Base-by-base conservation (phyloP, 2,797 vertebrate species). In the Pseudocheirus occidentalis region DNA sequence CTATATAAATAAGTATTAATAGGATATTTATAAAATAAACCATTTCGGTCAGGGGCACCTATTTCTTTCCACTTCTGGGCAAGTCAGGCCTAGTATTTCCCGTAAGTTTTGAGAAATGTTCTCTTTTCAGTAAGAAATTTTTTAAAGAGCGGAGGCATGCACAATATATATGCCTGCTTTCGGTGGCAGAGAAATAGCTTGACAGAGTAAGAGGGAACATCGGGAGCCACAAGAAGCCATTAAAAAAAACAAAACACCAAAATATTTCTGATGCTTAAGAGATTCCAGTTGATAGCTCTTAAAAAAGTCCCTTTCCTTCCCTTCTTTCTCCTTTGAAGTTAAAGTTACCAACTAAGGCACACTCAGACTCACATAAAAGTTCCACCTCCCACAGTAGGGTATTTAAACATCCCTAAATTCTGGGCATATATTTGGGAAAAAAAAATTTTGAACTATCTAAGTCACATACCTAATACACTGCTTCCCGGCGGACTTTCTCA, bases 401-500 rank as follows among this genome's bases (percentile, higher is more conserved):
- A 73, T 97, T 97, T 97, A 93, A 97, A 98, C 95, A 24, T 96
- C 91, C 96, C 96, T 94, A 73, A 95, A 96, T 98, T 97, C 97
- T 97, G 95, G 98, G 96, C 97, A 97, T 73, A 96, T 97, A 97
- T 96, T 95, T 95, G 55, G 97, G n/a, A 97, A 16, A 66, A 73
- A 73, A 81, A 95, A 96, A 97, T 95, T 97, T 97, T 96, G 96
- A 98, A 98, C 98, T 96, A 97, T 96, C 97, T 92, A 98, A 94
- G 98, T 97, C 98, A 98, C 90, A 96, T 91, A 94, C 97, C 97
- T 98, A 97, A 96, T 98, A 97, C 95, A 95, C 96, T 46, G 97
- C 98, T 98, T 98, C 98, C 95, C 97, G 98, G 97, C 94, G 97
- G 98, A 97, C 98, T 93, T 95, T 95, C 98, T 98, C 95, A 66